Evolutionary conservation across 2,888 invertebrate genomes (phyloP).

Genomic region (Drosophila borealis): DNA sequence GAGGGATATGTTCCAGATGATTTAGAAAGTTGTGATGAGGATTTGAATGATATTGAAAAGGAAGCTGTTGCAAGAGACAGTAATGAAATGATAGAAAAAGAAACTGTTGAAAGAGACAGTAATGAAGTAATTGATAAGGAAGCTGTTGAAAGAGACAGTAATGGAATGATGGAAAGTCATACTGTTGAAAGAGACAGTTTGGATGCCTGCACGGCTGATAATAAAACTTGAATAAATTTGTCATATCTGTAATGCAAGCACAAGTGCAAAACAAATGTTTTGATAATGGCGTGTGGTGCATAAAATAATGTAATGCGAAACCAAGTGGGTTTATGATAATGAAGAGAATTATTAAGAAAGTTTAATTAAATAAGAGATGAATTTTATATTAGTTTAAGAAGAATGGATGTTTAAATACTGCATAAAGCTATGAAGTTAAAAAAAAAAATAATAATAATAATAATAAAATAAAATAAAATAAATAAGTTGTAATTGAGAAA

Average conservation of each 20-base stretch:
- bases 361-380: not conserved
- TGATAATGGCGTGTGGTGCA: constrained; percentile 5
- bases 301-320: not conserved
- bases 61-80: no score
- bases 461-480: no score
- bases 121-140: not conserved
- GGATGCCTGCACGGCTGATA: constrained; percentile 1
- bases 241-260: constrained; percentile 2
- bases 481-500: not conserved
- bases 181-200: constrained; percentile 1
- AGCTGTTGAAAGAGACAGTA: not conserved
- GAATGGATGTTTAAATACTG: no score
- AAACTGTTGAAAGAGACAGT: not conserved
- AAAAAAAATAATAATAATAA: no score
- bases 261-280: constrained; percentile 8
- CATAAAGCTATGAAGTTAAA: no score
- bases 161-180: not conserved
- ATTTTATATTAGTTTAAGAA: no score
- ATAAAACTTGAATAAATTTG: constrained; percentile 1
- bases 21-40: no score
- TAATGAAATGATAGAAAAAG: no score
- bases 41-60: no score
- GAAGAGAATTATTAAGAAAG: not conserved
- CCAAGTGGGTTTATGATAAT: not conserved
- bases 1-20: no score